Evolutionary conservation across 2,888 invertebrate genomes (phyloP).

Genomic region (Drosophila greeni): DNA sequence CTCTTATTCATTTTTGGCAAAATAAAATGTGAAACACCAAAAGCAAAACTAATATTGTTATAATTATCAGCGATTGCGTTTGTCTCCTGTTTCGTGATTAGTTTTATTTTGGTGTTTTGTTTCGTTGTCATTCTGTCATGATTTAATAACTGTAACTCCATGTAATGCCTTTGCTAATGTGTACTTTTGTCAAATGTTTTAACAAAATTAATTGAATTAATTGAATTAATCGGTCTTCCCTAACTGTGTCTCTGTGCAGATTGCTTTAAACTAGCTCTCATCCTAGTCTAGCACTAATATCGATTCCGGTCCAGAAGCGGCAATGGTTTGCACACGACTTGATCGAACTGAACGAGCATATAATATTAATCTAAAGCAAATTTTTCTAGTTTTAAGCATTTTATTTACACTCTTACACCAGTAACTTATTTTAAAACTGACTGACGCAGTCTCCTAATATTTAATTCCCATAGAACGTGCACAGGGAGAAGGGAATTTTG

Average conservation of each 20-base stretch:
- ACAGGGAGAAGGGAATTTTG: not conserved
- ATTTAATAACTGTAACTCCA: slow-evolving; percentile 46
- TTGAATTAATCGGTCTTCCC: slow-evolving; percentile 33
- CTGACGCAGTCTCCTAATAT: slow-evolving; percentile 7
- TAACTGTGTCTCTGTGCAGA: slow-evolving; percentile 25
- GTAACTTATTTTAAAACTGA: not conserved
- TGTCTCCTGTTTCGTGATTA: slow-evolving; percentile 35
- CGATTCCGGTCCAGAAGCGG: slow-evolving; percentile 19
- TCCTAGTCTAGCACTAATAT: slow-evolving; percentile 30
- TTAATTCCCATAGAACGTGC: not conserved
- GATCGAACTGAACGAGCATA: slow-evolving; percentile 3
- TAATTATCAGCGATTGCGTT: slow-evolving; percentile 44
- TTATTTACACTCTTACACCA: not conserved
- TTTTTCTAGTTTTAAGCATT: not conserved
- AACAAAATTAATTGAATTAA: slow-evolving; percentile 44
- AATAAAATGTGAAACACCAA: slow-evolving; percentile 50
- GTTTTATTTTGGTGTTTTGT: slow-evolving; percentile 41
- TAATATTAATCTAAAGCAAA: not conserved
- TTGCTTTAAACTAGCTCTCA: slow-evolving; percentile 36
- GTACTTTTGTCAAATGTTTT: slow-evolving; percentile 73
- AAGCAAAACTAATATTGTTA: slow-evolving; percentile 58
- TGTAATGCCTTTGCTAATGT: slow-evolving; percentile 50
- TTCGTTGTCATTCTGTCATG: slow-evolving; percentile 42
- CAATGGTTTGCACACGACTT: slow-evolving; percentile 23
- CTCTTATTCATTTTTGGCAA: slow-evolving; percentile 52